These are phyloP conservation scores for Anoura caudifer DNA, from an alignment of 2,113 vertebrate species.

Conservation along the genomic window DNA sequence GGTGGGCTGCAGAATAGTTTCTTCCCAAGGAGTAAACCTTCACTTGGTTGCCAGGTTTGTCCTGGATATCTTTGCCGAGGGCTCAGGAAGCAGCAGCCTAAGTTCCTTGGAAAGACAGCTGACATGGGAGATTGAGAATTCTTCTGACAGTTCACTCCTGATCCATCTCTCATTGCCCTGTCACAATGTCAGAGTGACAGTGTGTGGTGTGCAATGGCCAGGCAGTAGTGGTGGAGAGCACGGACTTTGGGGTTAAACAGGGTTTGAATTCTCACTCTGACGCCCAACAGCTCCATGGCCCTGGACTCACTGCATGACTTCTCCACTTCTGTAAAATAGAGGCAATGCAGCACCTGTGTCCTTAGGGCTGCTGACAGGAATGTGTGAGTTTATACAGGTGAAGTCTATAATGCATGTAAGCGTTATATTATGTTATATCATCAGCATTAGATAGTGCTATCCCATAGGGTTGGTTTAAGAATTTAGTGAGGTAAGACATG, in stretches of 20 bases:
- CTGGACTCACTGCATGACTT: not conserved
- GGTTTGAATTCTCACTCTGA: not conserved
- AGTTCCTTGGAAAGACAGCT: not conserved
- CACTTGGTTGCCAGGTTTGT: fast-evolving
- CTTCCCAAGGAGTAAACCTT: not conserved
- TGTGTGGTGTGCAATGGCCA: not conserved
- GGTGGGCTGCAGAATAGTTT: not conserved
- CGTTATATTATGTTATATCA: no score
- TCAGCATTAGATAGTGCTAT: not conserved
- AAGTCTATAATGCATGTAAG: not conserved
- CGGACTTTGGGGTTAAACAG: not conserved
- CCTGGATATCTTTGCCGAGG: not conserved
- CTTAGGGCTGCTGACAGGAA: not conserved
- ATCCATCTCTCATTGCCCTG: not conserved
- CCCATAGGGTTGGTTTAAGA: not conserved
- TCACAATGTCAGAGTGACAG: not conserved
- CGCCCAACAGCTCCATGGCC: not conserved
- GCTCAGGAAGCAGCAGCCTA: not conserved
- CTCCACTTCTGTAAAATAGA: not conserved
- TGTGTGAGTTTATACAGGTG: not conserved
- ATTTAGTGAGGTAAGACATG: not conserved
- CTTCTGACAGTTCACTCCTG: not conserved
- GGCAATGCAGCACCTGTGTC: fast-evolving
- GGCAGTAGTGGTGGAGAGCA: fast-evolving
- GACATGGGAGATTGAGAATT: not conserved